Evolutionary conservation across 2,797 vertebrate genomes (phyloP).

Genomic region (Manis crassicaudata): DNA sequence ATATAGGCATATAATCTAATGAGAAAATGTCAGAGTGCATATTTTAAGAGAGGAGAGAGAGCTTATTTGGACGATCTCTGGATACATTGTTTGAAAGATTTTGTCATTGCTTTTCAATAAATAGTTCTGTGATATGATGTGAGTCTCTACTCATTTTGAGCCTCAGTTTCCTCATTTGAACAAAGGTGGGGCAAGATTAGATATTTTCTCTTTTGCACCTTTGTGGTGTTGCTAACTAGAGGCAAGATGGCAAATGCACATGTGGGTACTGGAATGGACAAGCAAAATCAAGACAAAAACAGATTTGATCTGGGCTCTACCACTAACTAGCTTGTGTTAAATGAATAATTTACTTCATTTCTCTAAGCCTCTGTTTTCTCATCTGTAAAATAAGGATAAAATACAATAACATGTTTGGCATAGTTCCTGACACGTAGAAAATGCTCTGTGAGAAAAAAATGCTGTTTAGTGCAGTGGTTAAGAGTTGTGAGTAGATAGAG

Average conservation of each 20-base stretch:
- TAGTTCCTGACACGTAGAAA: not conserved
- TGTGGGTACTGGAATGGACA: not conserved
- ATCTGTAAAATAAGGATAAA: not conserved
- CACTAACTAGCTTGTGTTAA: not conserved
- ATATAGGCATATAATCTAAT: not conserved
- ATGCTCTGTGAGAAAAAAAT: not conserved
- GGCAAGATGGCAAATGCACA: not conserved
- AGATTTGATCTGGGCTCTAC: not conserved
- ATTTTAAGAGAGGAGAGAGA: not conserved
- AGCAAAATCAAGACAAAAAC: not conserved
- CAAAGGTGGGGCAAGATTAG: not conserved
- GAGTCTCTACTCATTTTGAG: not conserved
- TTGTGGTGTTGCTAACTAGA: not conserved
- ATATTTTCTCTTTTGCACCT: not conserved
- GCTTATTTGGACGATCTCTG: not conserved
- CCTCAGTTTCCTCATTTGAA: not conserved
- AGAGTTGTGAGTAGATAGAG: not conserved
- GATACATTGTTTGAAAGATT: not conserved
- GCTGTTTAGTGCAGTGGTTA: not conserved
- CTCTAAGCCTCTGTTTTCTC: not conserved
- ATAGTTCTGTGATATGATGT: not conserved
- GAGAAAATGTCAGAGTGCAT: not conserved
- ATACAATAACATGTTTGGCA: not conserved
- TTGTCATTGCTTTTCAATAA: not conserved
- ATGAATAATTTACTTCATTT: slow-evolving; percentile 42